A percentile compares a stretch with the other conserved stretches of the same genome.
phyloP scores from a whole-genome alignment of 2,888 invertebrate species.

The Plagiodera versicolora region DNA sequence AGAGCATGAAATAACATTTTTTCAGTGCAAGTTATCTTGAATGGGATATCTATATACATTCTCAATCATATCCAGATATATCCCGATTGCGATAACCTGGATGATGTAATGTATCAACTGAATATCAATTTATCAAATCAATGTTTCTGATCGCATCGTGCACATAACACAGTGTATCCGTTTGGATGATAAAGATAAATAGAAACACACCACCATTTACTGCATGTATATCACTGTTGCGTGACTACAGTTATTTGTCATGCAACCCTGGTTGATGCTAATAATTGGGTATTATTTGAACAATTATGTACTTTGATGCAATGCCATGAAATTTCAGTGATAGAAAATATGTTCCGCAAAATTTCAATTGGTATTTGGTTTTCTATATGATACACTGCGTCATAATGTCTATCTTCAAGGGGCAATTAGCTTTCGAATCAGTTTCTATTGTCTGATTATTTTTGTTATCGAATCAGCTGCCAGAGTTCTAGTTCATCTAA shows the following conservation, averaged over 20 bases:
- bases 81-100: too few relatives aligned
- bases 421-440: too few relatives aligned
- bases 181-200: constrained; percentile 21
- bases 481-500: too few relatives aligned
- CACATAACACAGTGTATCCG: constrained; percentile 10
- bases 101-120: neutral
- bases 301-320: constrained; percentile 24
- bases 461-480: too few relatives aligned
- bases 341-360: constrained; percentile 17
- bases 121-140: neutral
- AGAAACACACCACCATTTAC: constrained; percentile 11
- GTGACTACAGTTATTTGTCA: constrained; percentile 31
- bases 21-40: too few relatives aligned
- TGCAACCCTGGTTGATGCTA: constrained; percentile 23
- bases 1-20: too few relatives aligned
- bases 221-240: constrained; percentile 26
- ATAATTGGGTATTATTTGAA: constrained; percentile 27
- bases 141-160: neutral
- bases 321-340: constrained; percentile 19
- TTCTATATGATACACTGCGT: too few relatives aligned
- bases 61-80: too few relatives aligned
- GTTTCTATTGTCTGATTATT: too few relatives aligned
- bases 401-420: too few relatives aligned
- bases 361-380: neutral
- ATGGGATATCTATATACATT: too few relatives aligned